These are phyloP conservation scores for Barbus barbus DNA, from an alignment of 2,113 vertebrate genomes.

Conservation along the genomic window DNA sequence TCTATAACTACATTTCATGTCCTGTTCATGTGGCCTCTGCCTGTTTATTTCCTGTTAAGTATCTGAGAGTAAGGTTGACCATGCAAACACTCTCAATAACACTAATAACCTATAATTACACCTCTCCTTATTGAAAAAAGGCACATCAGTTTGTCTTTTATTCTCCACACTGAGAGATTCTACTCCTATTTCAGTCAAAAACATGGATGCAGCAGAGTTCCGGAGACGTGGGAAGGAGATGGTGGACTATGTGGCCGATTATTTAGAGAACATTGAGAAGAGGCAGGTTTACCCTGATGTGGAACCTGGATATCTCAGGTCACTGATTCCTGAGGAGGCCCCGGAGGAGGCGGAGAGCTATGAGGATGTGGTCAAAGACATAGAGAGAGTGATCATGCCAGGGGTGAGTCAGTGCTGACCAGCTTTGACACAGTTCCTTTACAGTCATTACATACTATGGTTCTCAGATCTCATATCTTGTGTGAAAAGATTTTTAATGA, in stretches of 20 bases:
- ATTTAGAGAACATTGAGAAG: conserved; percentile 84
- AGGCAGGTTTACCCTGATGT: conserved; percentile 88
- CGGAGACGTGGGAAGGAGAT: conserved; percentile 89
- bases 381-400: conserved; percentile 95
- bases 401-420: conserved; percentile 78
- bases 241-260: conserved; percentile 93
- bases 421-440: background rate
- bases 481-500: background rate
- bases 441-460: no score
- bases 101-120: background rate
- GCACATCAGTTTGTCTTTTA: background rate
- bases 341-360: conserved; percentile 87
- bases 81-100: background rate
- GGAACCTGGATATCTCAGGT: conserved; percentile 88
- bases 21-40: no score
- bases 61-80: no score
- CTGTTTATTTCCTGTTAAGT: no score
- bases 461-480: no score
- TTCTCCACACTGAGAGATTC: background rate
- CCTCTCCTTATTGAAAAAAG: background rate
- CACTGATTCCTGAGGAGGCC: conserved; percentile 82
- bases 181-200: conserved; percentile 42
- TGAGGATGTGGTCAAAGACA: conserved; percentile 86
- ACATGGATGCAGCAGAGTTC: conserved; percentile 87
- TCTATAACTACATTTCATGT: no score